A percentile compares a stretch with the other conserved stretches of the same genome.
Conservation (phyloP, 1,140 invertebrate genomes). For the Paralvinella palmiformis region DNA sequence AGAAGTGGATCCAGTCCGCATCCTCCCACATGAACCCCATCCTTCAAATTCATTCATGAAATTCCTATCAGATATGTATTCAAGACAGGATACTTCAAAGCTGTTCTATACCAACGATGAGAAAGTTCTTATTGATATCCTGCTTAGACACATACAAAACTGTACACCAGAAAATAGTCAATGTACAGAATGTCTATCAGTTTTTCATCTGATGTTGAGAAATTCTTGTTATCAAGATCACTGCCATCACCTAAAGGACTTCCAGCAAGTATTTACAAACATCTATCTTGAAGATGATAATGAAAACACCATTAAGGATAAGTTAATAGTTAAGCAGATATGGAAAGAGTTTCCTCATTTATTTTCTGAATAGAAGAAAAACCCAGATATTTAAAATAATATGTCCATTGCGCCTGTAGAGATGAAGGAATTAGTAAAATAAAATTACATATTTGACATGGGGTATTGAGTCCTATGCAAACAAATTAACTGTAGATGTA, state of each 20-base stretch:
- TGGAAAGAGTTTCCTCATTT: slow-evolving; percentile 18
- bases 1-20: slow-evolving; percentile 81
- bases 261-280: slow-evolving; percentile 29
- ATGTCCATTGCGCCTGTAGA: too few species aligned
- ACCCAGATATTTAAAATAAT: too few species aligned
- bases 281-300: slow-evolving; percentile 33
- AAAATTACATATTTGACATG: too few species aligned
- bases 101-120: slow-evolving; percentile 90
- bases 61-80: slow-evolving; percentile 78
- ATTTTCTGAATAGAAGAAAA: slow-evolving; percentile 1
- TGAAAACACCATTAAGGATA: slow-evolving; percentile 28
- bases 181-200: slow-evolving; percentile 31
- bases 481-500: too few species aligned
- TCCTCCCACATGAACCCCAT: slow-evolving; percentile 71
- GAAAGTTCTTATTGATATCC: slow-evolving; percentile 85
- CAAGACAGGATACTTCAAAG: slow-evolving; percentile 64
- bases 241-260: slow-evolving; percentile 32
- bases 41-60: slow-evolving; percentile 80
- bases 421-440: too few species aligned
- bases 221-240: slow-evolving; percentile 40
- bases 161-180: not conserved
- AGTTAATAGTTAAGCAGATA: slow-evolving; percentile 20
- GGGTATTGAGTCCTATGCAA: too few species aligned
- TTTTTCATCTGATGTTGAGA: slow-evolving; percentile 34
- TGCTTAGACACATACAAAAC: slow-evolving; percentile 67